Conservation (phyloP, 1,140 invertebrate species). For the Megalopta genalis region DNA sequence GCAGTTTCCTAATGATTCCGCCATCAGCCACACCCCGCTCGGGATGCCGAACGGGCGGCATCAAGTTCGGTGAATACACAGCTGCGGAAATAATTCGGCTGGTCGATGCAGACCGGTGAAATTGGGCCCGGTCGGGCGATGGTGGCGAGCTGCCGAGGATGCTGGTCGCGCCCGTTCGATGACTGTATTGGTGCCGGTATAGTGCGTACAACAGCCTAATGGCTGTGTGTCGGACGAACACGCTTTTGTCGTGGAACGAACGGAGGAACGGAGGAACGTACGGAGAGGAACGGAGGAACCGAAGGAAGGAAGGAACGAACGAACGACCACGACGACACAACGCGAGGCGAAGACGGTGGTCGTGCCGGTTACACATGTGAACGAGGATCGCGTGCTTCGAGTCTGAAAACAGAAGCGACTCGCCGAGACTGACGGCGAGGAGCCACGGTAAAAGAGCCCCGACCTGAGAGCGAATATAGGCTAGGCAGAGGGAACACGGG, state of each 20-base stretch:
- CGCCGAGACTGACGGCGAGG: conserved; percentile 67
- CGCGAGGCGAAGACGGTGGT: conserved; percentile 52
- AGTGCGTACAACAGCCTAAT: conserved; percentile 48
- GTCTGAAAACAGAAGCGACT: conserved; percentile 75
- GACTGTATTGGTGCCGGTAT: conserved; percentile 58
- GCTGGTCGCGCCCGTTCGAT: conserved; percentile 21
- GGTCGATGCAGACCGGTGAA: conserved; percentile 39
- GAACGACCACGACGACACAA: conserved; percentile 45
- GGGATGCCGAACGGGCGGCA: not conserved
- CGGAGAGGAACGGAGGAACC: conserved; percentile 12
- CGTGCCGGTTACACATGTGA: conserved; percentile 66
- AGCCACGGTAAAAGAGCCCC: conserved; percentile 53
- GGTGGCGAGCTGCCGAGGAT: conserved; percentile 14
- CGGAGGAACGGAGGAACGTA: conserved; percentile 22
- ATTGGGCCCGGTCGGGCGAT: conserved; percentile 43
- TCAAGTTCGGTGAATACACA: conserved; percentile 28
- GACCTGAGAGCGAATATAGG: conserved; percentile 19
- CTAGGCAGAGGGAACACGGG: conserved; percentile 26
- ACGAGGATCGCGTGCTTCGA: conserved; percentile 73
- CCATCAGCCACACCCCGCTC: not conserved
- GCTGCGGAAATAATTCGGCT: conserved; percentile 60
- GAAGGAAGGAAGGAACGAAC: not conserved
- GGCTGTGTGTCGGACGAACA: conserved; percentile 50
- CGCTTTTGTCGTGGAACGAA: conserved; percentile 38
- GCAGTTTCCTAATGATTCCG: too few species aligned